These are phyloP conservation scores for Miltochrista miniata DNA, from an alignment of 2,888 invertebrate species.

Conservation along the genomic window DNA sequence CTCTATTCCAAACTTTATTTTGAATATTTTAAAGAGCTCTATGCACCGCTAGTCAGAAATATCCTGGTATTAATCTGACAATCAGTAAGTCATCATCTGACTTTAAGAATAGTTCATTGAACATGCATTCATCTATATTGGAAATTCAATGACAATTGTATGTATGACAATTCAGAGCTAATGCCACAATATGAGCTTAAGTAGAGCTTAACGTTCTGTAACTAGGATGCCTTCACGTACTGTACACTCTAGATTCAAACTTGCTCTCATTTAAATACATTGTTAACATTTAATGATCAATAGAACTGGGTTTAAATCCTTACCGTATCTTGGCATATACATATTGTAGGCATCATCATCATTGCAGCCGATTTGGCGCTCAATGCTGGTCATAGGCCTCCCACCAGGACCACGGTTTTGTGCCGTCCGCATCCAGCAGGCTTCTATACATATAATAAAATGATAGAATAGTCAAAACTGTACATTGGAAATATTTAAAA, in stretches of 20 bases:
- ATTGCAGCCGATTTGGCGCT: no score
- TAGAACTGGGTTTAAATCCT: no score
- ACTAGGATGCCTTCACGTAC: neutral
- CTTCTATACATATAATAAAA: no score
- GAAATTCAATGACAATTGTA: conserved; percentile 28
- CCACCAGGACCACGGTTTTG: no score
- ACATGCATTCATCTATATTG: conserved; percentile 13
- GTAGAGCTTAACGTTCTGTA: conserved; percentile 6
- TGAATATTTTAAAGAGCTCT: neutral
- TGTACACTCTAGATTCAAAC: conserved; percentile 7
- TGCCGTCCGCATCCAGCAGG: no score
- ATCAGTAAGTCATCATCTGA: neutral
- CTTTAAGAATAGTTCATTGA: conserved; percentile 19
- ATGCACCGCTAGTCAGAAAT: neutral
- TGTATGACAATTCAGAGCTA: conserved; percentile 23
- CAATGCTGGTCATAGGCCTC: no score
- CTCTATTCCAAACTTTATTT: neutral
- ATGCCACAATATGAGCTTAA: conserved; percentile 18
- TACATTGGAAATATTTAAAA: no score
- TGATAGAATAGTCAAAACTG: no score
- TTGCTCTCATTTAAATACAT: conserved; percentile 15
- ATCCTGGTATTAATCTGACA: neutral
- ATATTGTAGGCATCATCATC: no score
- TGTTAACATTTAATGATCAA: conserved; percentile 2
- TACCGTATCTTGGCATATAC: no score